Evolutionary conservation across 2,113 vertebrate species (phyloP).

Genomic region (Callopanchax toddi): DNA sequence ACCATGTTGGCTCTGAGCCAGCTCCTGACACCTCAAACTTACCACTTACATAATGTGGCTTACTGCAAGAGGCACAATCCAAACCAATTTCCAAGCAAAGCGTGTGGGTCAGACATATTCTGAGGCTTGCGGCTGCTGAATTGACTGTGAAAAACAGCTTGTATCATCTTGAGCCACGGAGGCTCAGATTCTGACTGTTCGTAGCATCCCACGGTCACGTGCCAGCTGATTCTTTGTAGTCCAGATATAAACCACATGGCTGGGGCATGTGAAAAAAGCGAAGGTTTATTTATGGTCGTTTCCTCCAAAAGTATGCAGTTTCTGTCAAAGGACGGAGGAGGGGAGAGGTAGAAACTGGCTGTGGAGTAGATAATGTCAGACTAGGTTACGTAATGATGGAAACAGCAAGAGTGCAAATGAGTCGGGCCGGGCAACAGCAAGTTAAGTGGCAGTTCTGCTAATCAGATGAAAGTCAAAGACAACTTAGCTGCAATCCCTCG

Average conservation of each 20-base stretch:
- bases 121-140: constrained; percentile 61
- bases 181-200: constrained; percentile 41
- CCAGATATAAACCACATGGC: constrained; percentile 67
- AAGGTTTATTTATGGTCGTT: constrained; percentile 61
- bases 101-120: constrained; percentile 66
- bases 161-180: constrained; percentile 54
- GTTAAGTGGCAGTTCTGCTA: neutral
- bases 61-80: constrained; percentile 59
- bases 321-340: constrained; percentile 45
- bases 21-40: constrained; percentile 59
- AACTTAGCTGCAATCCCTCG: neutral
- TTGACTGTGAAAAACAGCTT: constrained; percentile 39
- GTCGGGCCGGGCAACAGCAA: constrained; percentile 8
- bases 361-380: constrained; percentile 31
- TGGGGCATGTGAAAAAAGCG: constrained; percentile 53
- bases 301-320: constrained; percentile 47
- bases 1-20: constrained; percentile 39
- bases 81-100: constrained; percentile 58
- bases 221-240: constrained; percentile 48
- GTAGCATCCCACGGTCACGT: constrained; percentile 44
- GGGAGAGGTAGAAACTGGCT: constrained; percentile 31
- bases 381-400: constrained; percentile 17
- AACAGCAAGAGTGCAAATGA: constrained; percentile 18
- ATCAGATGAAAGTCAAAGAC: constrained; percentile 14
- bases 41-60: constrained; percentile 69